Percentiles rank a stretch among this genome's conserved stretches.
Conservation (phyloP, 1,140 invertebrate species). For the Notospermus geniculatus region DNA sequence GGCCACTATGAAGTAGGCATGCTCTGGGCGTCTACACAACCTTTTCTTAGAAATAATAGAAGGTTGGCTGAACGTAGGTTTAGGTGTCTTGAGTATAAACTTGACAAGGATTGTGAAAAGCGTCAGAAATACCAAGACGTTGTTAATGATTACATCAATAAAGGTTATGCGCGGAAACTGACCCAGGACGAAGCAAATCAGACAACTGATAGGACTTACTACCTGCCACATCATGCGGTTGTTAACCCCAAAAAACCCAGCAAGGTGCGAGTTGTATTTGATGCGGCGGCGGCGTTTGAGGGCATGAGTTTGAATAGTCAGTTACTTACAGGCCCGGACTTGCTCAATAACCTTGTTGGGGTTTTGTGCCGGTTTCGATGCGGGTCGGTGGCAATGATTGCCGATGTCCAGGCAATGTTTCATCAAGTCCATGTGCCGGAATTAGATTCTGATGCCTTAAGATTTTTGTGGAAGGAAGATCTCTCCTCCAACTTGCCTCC, state of each 20-base stretch:
- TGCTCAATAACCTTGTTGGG: conserved; percentile 40
- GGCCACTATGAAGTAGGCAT: background rate
- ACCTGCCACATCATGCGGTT: conserved; percentile 13
- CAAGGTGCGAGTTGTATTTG: conserved; percentile 26
- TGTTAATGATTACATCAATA: conserved; percentile 6
- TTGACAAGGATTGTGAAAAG: background rate
- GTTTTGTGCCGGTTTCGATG: background rate
- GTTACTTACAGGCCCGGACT: conserved; percentile 36
- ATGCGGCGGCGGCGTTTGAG: conserved; percentile 16
- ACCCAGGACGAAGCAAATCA: background rate
- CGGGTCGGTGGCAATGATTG: background rate
- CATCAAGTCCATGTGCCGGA: background rate
- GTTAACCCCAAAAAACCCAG: conserved; percentile 17
- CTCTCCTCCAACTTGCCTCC: background rate
- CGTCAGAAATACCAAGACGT: background rate
- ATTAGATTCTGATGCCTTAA: background rate
- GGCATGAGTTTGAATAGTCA: conserved; percentile 30
- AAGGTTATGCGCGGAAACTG: conserved; percentile 10
- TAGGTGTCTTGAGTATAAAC: background rate
- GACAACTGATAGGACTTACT: background rate
- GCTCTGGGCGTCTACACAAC: background rate
- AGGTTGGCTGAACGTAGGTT: background rate
- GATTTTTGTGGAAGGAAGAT: background rate
- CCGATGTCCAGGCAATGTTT: background rate
- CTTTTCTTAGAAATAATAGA: conserved; percentile 2